phyloP scores from a whole-genome alignment of 2,113 vertebrate genomes.

The Limanda limanda region DNA sequence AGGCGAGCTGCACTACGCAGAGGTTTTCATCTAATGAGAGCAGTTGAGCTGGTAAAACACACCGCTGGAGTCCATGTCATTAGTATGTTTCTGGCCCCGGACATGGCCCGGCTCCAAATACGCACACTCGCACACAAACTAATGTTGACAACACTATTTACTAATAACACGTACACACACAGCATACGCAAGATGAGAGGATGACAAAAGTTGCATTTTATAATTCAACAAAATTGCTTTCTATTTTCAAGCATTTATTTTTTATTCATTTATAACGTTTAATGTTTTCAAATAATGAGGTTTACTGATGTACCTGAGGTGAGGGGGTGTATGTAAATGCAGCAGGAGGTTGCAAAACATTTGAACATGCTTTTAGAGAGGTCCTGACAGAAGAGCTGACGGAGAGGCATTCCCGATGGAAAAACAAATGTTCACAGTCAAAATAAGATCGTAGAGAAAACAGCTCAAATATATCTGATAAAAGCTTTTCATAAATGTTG shows the following conservation, averaged over 20 bases:
- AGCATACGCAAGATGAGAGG: not conserved
- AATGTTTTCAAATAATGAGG: too few species aligned
- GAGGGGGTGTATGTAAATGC: slow-evolving; percentile 3
- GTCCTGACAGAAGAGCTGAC: slow-evolving; percentile 20
- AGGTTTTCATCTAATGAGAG: slow-evolving; percentile 96
- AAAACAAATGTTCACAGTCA: slow-evolving; percentile 2
- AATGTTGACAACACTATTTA: slow-evolving; percentile 50
- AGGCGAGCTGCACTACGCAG: slow-evolving; percentile 88
- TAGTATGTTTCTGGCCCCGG: slow-evolving; percentile 71
- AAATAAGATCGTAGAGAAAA: slow-evolving; percentile 13
- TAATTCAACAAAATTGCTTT: not conserved
- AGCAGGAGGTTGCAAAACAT: slow-evolving; percentile 17
- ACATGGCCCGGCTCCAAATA: slow-evolving; percentile 69
- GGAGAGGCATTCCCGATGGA: slow-evolving; percentile 18
- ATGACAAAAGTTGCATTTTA: not conserved
- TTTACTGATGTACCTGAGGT: too few species aligned
- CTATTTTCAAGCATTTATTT: not conserved
- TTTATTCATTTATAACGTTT: too few species aligned
- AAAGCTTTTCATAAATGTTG: slow-evolving; percentile 8
- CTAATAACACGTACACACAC: slow-evolving; percentile 1
- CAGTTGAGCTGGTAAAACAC: slow-evolving; percentile 93
- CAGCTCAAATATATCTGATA: not conserved
- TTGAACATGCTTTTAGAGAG: slow-evolving; percentile 37
- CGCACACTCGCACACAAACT: slow-evolving; percentile 39
- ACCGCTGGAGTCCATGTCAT: slow-evolving; percentile 80